Evolutionary conservation across 2,113 vertebrate genomes (phyloP).

Genomic region (Caloenas nicobarica): DNA sequence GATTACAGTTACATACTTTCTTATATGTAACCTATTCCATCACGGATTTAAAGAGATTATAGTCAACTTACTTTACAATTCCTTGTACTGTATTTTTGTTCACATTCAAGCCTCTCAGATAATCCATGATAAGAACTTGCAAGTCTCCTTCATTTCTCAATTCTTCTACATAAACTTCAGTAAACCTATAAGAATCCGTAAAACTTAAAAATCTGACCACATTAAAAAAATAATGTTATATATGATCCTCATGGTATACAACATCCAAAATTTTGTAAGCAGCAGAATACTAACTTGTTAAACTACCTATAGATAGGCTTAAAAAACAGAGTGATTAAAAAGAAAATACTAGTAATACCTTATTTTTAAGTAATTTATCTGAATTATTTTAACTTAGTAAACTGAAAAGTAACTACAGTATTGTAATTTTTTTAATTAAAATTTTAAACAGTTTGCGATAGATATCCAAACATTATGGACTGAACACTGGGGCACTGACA

Average conservation of each 20-base stretch:
- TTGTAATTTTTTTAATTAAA: not conserved
- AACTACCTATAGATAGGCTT: not conserved
- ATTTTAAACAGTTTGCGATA: not conserved
- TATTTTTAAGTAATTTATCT: not conserved
- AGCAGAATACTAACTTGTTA: not conserved
- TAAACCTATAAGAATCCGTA: slow-evolving; percentile 80
- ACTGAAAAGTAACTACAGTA: not conserved
- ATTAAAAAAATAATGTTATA: not conserved
- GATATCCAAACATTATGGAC: not conserved
- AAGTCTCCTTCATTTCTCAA: slow-evolving; percentile 89
- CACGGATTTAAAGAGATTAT: not conserved
- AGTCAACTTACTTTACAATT: slow-evolving; percentile 86
- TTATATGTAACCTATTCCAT: not conserved
- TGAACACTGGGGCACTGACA: not conserved
- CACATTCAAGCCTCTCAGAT: slow-evolving; percentile 87
- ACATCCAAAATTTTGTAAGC: not conserved
- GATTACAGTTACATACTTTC: not conserved
- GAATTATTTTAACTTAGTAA: not conserved
- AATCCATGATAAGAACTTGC: slow-evolving; percentile 88
- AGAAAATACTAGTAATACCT: not conserved
- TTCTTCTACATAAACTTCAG: slow-evolving; percentile 96
- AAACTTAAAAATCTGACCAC: not conserved
- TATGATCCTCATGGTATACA: not conserved
- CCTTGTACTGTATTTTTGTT: slow-evolving; percentile 84
- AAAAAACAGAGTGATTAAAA: not conserved